Evolutionary conservation across 2,113 vertebrate genomes (phyloP).

Genomic region (Lagopus leucura): DNA sequence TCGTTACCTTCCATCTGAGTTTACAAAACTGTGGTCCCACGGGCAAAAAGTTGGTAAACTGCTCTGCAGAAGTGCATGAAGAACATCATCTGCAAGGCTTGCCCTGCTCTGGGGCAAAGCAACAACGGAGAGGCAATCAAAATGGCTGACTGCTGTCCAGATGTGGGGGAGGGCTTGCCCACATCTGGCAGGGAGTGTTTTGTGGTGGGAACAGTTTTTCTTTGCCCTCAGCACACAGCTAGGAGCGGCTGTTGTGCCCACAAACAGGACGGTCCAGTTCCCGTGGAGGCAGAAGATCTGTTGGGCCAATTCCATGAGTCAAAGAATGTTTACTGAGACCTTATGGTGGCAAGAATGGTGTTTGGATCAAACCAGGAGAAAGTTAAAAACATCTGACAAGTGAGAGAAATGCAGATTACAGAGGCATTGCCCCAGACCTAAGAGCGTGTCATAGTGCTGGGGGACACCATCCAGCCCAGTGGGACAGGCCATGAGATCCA

Average conservation of each 20-base stretch:
- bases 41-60: neutral
- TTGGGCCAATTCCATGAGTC: constrained; percentile 27
- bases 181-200: constrained; percentile 50
- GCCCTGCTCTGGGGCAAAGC: neutral
- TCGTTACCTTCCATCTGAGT: neutral
- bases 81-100: neutral
- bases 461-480: too few species aligned
- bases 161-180: constrained; percentile 17
- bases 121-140: neutral
- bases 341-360: constrained; percentile 5
- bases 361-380: constrained; percentile 20
- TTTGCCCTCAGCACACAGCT: neutral
- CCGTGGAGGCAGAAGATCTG: constrained; percentile 11
- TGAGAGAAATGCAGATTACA: neutral
- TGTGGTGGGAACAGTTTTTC: constrained; percentile 4
- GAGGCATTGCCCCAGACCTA: neutral
- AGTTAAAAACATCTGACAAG: neutral
- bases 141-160: constrained; percentile 9
- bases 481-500: too few species aligned
- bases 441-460: too few species aligned
- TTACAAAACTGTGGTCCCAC: neutral
- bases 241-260: neutral
- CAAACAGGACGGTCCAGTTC: constrained; percentile 66
- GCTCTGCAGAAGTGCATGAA: neutral
- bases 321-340: neutral